Conservation (phyloP, 2,888 invertebrate species). For the Thelaira solivaga region DNA sequence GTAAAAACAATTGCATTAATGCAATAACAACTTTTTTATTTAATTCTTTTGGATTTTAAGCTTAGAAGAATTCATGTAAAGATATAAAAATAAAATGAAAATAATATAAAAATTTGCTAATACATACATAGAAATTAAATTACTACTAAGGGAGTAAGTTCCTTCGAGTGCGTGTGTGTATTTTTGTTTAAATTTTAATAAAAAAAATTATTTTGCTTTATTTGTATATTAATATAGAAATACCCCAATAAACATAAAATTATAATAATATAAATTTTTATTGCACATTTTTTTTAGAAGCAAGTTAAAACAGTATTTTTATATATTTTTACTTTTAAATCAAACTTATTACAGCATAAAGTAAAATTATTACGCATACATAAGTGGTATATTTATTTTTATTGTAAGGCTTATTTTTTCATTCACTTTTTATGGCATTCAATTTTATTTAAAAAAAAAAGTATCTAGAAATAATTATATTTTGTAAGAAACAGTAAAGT, state of each 20-base stretch:
- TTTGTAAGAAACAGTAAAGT: no score
- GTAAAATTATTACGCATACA: no score
- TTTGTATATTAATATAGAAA: slow-evolving; percentile 6
- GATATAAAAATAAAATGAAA: not conserved
- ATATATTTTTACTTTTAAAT: slow-evolving; percentile 15
- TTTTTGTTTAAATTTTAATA: slow-evolving; percentile 12
- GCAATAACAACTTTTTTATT: slow-evolving; percentile 51
- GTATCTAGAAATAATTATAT: no score
- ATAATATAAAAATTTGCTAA: slow-evolving; percentile 44
- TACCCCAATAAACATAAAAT: not conserved
- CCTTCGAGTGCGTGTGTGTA: slow-evolving; percentile 1
- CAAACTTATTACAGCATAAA: no score
- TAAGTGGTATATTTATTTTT: no score
- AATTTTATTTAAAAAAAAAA: no score
- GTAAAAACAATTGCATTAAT: slow-evolving; percentile 48
- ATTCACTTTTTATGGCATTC: no score
- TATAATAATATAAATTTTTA: slow-evolving; percentile 40
- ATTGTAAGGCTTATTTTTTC: no score
- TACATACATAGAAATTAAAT: no score
- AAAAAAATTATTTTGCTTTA: not conserved
- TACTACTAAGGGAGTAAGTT: slow-evolving; percentile 40
- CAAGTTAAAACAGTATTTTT: slow-evolving; percentile 37
- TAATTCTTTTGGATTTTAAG: not conserved
- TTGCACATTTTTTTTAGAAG: slow-evolving; percentile 63
- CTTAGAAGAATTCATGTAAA: slow-evolving; percentile 11